Evolutionary conservation across 2,797 vertebrate genomes (phyloP), one percentile per base, ranked within the genome.

Genomic region (Characodon lateralis): DNA sequence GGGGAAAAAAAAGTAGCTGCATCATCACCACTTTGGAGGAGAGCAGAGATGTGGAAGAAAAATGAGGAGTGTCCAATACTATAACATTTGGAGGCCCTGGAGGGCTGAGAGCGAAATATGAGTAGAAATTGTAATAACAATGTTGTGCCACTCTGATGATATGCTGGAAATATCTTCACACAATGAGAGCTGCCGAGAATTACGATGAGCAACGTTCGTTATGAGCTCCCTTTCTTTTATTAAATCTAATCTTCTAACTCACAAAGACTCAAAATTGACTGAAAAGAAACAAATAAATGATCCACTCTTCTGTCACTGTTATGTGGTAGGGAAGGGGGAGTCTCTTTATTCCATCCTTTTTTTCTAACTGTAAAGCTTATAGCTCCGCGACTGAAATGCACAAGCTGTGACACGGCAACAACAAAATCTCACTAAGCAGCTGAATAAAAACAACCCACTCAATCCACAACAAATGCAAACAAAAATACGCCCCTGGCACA

Each of bases 31-130:
- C 84, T 90, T 91, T 88, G 90, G 88, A 79, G 73, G 78, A 79
- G 71, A 85, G 88, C 73, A 86, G 83, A 86, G 80, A 83, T 74
- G 53, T 76, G 82, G 84, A 80, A 68, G 80, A 76, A 72, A 75
- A 79, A 79, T 22, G 75, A 89, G 71, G 75, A 89, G 71, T 20
- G 83, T 82, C 85, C 89, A 87, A 85, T 71, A 78, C 82, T 66
- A 46, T 80, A 85, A 73, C 92, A 93, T 91, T 91, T 86, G 91
- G 87, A 88, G 87, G 75, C 83, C 89, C 91, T 87, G 2, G 41
- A 89, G 89, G 89, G 74, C 82, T 46, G 73, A 73, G 83, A 79
- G 84, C 65, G 72, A 78, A 76, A 82, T 81, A 86, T 5, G 79
- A 89, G 82, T 14, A 26, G 51, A 83, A 92, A 88, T 84, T 70